Percentiles rank a stretch among this genome's conserved stretches.
Conservation (phyloP, 2,888 invertebrate species). For the Sinohyriopsis cumingii region DNA sequence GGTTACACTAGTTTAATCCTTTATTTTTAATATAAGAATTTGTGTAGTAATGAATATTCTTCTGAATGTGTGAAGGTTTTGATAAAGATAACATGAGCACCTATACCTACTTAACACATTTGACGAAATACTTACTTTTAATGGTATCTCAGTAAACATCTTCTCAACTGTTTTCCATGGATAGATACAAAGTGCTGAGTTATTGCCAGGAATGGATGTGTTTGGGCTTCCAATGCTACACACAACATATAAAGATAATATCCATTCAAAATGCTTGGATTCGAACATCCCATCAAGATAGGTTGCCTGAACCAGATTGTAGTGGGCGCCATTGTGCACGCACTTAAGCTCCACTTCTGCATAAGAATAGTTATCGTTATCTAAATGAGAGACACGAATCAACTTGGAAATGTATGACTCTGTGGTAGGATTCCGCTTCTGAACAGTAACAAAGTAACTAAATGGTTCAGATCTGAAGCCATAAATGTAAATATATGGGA, state of each 20-base stretch:
- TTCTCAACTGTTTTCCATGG: constrained; percentile 91
- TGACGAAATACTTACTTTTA: too few relatives aligned
- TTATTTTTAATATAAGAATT: too few relatives aligned
- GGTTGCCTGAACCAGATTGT: constrained; percentile 95
- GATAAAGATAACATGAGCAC: too few relatives aligned
- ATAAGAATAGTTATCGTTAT: constrained; percentile 96
- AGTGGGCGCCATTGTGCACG: constrained; percentile 77
- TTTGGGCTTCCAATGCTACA: constrained; percentile 83
- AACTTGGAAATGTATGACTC: constrained; percentile 88
- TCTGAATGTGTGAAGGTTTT: too few relatives aligned
- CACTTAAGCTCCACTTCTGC: constrained; percentile 98
- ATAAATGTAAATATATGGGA: constrained; percentile 95
- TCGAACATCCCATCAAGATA: constrained; percentile 94
- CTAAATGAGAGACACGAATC: constrained; percentile 95
- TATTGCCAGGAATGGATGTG: constrained; percentile 66
- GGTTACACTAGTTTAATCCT: too few relatives aligned
- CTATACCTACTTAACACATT: too few relatives aligned
- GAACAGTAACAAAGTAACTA: constrained; percentile 96
- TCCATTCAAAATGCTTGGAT: too few relatives aligned
- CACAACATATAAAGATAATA: constrained; percentile 94
- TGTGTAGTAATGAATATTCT: too few relatives aligned
- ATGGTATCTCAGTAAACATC: constrained; percentile 97
- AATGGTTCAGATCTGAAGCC: constrained; percentile 97
- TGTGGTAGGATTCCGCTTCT: constrained; percentile 77
- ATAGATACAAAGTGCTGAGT: constrained; percentile 94